Base-by-base conservation (phyloP, 2,797 vertebrate genomes). In the Todus mexicanus region DNA sequence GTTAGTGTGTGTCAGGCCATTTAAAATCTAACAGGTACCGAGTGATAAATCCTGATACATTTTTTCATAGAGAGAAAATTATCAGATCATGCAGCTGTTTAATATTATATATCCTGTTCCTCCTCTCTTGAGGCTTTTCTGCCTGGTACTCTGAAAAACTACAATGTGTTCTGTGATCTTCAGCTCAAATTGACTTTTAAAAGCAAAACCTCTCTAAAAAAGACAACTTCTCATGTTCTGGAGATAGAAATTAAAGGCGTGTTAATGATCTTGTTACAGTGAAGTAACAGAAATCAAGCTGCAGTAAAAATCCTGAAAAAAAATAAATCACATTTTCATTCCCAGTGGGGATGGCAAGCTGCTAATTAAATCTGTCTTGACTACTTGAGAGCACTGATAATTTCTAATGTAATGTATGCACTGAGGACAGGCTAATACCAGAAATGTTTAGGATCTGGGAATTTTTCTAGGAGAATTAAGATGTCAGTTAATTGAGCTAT, bases 351-450 rank as follows among this genome's bases (percentile, higher is more conserved):
- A 83, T 61, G 33, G 61, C 25, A 87, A 93, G 50, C 65, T 69
- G 54, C 63, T 94, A 90, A 96, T 93, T 87, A 93, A 83, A 89
- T 87, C 61, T 85, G 51, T 38, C 84, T 63, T 74, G 57, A 71
- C 74, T 81, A 6, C 33, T 59, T 73, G 37, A 63, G 82, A 90
- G 51, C 70, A 81, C 51, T 73, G 83, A 75, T 75, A 69, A 82
- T 94, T 92, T 74, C 57, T 65, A 47, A 33, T 16, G 33, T 51
- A 87, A 92, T 33, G 31, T 43, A 77, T 77, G 31, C 54, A 72
- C 57, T 26, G 59, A 85, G 45, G 76, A 77, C 50, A 75, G 26
- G n/a, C 61, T 91, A 87, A 85, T 61, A 93, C 35, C 9, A 53
- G 15, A 85, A 85, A 71, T 37, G 11, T 93, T 89, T 57, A 38